Evolutionary conservation across 2,888 invertebrate genomes (phyloP), one percentile per base, ranked within the genome.

Genomic region (Trypoxylon attenuatum): DNA sequence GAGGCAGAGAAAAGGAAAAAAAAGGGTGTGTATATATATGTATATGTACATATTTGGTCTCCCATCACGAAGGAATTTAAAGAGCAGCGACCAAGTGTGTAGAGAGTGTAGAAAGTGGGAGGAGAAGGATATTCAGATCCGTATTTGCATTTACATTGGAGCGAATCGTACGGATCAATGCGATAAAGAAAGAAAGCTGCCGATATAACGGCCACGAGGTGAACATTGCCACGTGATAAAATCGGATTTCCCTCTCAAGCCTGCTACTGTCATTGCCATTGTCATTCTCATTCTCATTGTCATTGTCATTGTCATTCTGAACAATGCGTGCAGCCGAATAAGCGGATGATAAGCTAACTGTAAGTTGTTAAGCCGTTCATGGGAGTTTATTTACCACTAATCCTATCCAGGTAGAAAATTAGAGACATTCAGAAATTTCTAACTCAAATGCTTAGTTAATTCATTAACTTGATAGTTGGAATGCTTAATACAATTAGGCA

Each of bases 121-220:
- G 50, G 52, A 22, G 10, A 10, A 5, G 46, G 43, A 29, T 23
- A 55, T 51, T 61, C 54, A 56, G 67, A 21, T 13, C 52, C 56
- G 75, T 75, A 75, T 75, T 75, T 75, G 76, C 76, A 75, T 75
- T 67, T 72, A 75, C 74, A 72, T 72, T 67, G 74, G 56, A 69
- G 60, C 53, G 74, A 75, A 72, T 72, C 64, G 68, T 66, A 55
- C n/a, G n/a, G n/a, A n/a, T n/a, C n/a, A 41, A 56, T 45, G 55
- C 61, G 52, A 71, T 62, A 71, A 71, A 67, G 66, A 46, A 45
- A n/a, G n/a, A n/a, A 55, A 57, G 61, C 70, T 46, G 52, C 52
- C 50, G 42, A 47, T 49, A n/a, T n/a, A 53, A 62, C 52, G 19
- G n/a, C 42, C 39, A n/a, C n/a, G 25, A 50, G 54, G 46, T 56